Evolutionary conservation across 2,797 vertebrate species (phyloP).

Genomic region (Petrocephalus schoutedeni): DNA sequence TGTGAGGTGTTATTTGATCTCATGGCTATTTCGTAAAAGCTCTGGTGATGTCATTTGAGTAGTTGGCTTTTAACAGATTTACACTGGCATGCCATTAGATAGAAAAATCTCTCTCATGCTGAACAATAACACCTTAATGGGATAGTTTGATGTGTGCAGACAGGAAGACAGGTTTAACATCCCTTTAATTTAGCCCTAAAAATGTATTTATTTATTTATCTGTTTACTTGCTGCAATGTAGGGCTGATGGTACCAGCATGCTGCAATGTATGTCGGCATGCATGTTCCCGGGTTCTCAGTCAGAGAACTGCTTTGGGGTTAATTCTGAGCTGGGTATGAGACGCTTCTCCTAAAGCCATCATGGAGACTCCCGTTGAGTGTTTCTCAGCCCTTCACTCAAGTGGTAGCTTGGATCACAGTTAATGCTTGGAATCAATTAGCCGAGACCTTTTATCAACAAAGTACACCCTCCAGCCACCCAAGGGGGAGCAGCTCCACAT

Average conservation of each 20-base stretch:
- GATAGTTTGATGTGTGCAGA: background rate
- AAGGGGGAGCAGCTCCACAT: background rate
- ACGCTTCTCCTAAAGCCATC: background rate
- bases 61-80: background rate
- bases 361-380: background rate
- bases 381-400: conserved; percentile 16
- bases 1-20: background rate
- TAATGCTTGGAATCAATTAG: conserved; percentile 12
- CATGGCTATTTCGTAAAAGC: background rate
- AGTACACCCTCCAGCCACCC: conserved; percentile 8
- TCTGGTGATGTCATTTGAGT: background rate
- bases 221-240: background rate
- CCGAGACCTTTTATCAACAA: background rate
- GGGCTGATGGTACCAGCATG: background rate
- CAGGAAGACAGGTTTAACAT: background rate
- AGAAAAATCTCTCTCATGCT: background rate
- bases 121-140: background rate
- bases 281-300: background rate
- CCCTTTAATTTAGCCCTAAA: background rate
- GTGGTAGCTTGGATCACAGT: background rate
- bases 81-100: background rate
- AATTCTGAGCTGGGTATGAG: background rate
- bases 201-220: background rate
- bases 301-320: background rate
- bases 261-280: background rate